Conservation (phyloP, 2,797 vertebrate species). For the Notolabrus celidotus region DNA sequence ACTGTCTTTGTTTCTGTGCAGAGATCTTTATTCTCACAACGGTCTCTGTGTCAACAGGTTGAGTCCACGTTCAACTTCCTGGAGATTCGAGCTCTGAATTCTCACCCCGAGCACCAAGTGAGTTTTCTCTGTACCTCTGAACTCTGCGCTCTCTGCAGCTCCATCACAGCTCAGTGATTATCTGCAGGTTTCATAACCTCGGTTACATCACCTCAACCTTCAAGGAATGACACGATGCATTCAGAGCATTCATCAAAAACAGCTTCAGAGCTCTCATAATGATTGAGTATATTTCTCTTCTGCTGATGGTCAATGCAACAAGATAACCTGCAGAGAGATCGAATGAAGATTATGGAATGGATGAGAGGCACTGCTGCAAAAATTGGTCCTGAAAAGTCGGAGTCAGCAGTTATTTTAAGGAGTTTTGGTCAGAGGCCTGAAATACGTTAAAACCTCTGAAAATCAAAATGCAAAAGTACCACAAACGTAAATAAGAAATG, state of each 20-base stretch:
- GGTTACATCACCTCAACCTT: constrained; percentile 46
- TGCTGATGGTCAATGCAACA: background rate
- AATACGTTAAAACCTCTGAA: too few relatives aligned
- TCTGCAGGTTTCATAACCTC: constrained; percentile 16
- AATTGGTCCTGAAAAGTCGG: too few relatives aligned
- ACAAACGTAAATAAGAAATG: too few relatives aligned
- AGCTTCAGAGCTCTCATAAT: background rate
- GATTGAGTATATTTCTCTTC: background rate
- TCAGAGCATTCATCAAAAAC: constrained; percentile 15
- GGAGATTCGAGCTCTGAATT: constrained; percentile 89
- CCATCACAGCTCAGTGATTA: constrained; percentile 8
- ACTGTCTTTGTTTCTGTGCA: background rate
- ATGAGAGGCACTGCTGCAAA: background rate
- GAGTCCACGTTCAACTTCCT: constrained; percentile 91
- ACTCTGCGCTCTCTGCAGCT: background rate
- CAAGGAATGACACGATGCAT: constrained; percentile 21
- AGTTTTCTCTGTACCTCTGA: constrained; percentile 21
- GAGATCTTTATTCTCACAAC: constrained; percentile 10
- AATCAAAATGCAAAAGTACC: too few relatives aligned
- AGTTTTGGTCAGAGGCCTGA: too few relatives aligned
- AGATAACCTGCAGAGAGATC: background rate
- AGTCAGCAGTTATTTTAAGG: too few relatives aligned
- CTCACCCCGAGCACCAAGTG: constrained; percentile 88
- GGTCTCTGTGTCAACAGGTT: constrained; percentile 73
- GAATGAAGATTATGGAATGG: background rate